Evolutionary conservation across 2,113 vertebrate species (phyloP), one percentile per base, ranked within the genome.

Genomic region (Polyodon spathula): DNA sequence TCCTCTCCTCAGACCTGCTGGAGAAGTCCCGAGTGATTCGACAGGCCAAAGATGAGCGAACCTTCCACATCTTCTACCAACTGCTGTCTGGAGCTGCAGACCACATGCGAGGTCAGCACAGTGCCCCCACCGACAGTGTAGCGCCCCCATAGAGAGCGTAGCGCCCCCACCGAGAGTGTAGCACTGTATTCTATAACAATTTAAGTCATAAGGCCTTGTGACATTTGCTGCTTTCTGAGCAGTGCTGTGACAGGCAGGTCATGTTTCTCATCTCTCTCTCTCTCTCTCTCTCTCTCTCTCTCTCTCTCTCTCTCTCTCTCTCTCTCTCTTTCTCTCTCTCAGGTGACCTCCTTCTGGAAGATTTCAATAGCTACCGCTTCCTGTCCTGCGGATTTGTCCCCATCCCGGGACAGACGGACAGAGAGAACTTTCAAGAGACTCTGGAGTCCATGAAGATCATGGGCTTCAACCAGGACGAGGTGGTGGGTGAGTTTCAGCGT

Each of bases 41-140:
- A 27, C 93, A 95, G 73, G 90, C 91, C 71, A 93, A 90, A 69
- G 93, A 93, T 1, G 93, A 95, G 66, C 81, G 93, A 59, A 90
- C 90, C 14, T 95, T 94, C 74, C 93, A 95, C 64, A 81, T 93
- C 64, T 95, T 94, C 71, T 94, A 95, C 71, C 92, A 95, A 79
- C 63, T 95, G 63, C 68, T 95, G 56, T 83, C 81, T 53, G 92
- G 92, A 4, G 86, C 91, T 0, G 78, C 88, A 4, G 87, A 89
- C 39, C 76, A 82, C 69, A 82, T 81, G 27, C 86, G 76, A 78
- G 80, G 92, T 93, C 59, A 73, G 69, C 27, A 5, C 15, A 58
- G 5, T 3, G 27, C 27, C 15, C 15, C 16, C 10, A n/a, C 27
- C 44, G 4, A 27, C 8, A 37, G 8, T 42, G 2, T 8, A 6